phyloP scores from a whole-genome alignment of 2,113 vertebrate genomes.

The Glaucidium brasilianum region DNA sequence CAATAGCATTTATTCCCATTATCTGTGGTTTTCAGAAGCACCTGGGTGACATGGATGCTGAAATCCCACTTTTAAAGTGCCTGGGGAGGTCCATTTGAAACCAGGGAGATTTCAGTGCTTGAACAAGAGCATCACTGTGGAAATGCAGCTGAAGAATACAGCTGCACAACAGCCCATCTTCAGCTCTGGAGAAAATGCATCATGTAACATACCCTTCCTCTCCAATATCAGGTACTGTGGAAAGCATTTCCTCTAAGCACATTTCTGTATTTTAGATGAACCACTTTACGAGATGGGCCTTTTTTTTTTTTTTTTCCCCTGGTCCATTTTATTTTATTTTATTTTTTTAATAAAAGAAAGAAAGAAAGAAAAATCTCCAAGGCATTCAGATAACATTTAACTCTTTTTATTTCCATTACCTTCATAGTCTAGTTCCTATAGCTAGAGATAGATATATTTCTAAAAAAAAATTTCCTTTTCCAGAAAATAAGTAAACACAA shows the following conservation, averaged over 20 bases:
- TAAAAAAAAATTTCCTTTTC: background rate
- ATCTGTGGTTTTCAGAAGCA: background rate
- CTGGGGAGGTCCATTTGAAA: background rate
- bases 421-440: background rate
- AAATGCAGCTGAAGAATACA: background rate
- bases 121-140: background rate
- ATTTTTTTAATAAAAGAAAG: background rate
- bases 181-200: background rate
- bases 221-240: background rate
- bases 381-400: background rate
- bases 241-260: background rate
- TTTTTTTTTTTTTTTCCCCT: background rate
- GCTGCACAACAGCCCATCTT: background rate
- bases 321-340: too few species aligned
- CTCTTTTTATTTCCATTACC: background rate
- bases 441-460: background rate
- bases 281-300: background rate
- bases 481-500: background rate
- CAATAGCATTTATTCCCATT: background rate
- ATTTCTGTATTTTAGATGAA: background rate
- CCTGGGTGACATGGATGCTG: background rate
- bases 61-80: background rate
- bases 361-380: background rate
- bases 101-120: background rate
- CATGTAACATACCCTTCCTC: background rate